Base-by-base conservation (phyloP, 1,140 invertebrate species). In the Brachionus rotundiformis region DNA sequence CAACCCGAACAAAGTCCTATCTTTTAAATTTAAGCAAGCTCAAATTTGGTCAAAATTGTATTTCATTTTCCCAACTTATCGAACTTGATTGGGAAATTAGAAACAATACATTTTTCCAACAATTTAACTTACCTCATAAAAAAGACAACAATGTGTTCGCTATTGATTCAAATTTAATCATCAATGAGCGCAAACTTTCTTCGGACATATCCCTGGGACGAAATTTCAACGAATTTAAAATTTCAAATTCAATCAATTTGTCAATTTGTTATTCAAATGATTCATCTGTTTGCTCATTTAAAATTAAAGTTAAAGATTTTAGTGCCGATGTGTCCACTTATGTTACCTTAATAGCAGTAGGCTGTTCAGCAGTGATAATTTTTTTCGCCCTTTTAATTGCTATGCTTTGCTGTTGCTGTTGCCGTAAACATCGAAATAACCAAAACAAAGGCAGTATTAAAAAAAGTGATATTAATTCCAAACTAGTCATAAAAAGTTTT, bases 1-100 rank as follows among this genome's bases (percentile, higher is more conserved):
- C 29, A 63, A 63, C 49, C 25, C 11, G 16, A 25, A 36, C 44
- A 41, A 79, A 79, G 25, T 39, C 44, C 0, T 79, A 79, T 79
- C 7, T 79, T 39, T 36, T 79, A 31, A 79, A 63, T 59, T 39
- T 79, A 1, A 54, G 47, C 33, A 54, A 79, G 5, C 27, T 79
- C 19, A 79, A 79, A 59, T 79, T 27, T 79, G 76, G 76, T 41
- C 76, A 79, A 59, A 79, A 79, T 63, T 79, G 76, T 59, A 33
- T 79, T 23, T 33, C 59, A 19, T 79, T 59, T 39, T 79, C 76
- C 19, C 76, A 79, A 31, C 41, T 79, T 13, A 63, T 79, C 19
- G 76, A 79, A 25, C 33, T 79, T 2, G 76, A 79, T 25, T 54
- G 47, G 76, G 47, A 79, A 36, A 13, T 79, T 25, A 54, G 59